Conservation (phyloP, 2,797 vertebrate species). For the Toxotes lorentzi region DNA sequence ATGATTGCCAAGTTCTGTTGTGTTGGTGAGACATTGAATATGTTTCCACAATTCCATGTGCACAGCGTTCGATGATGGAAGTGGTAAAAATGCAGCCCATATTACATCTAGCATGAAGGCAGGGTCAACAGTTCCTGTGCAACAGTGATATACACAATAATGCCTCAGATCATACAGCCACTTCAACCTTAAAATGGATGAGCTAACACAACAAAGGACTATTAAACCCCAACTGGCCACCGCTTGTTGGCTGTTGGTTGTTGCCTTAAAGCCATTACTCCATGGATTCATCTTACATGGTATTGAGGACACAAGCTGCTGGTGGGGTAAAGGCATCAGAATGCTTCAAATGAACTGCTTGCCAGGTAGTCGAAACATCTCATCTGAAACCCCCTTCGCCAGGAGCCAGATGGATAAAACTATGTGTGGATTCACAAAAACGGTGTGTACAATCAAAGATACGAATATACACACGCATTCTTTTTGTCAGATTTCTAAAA, state of each 20-base stretch:
- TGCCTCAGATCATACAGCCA: neutral
- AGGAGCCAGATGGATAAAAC: neutral
- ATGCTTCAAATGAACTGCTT: neutral
- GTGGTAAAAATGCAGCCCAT: neutral
- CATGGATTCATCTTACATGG: neutral
- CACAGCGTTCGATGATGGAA: neutral
- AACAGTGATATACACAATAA: neutral
- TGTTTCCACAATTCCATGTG: conserved; percentile 9
- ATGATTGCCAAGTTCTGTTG: conserved; percentile 21
- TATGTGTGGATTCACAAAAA: too few species aligned
- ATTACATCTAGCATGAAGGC: neutral
- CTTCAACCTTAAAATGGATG: neutral
- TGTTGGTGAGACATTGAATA: conserved; percentile 17
- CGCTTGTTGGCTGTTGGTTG: neutral
- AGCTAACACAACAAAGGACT: neutral
- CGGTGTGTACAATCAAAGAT: too few species aligned
- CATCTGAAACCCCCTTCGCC: neutral
- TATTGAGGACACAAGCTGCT: neutral
- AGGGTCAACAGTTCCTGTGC: neutral
- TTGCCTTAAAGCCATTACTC: neutral
- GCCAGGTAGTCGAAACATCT: neutral
- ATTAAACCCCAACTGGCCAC: neutral
- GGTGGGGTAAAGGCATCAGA: neutral
- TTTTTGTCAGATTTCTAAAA: too few species aligned
- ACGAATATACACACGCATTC: too few species aligned